Evolutionary conservation across 1,140 invertebrate species (phyloP).

Genomic region (Ceratosolen fusciceps): DNA sequence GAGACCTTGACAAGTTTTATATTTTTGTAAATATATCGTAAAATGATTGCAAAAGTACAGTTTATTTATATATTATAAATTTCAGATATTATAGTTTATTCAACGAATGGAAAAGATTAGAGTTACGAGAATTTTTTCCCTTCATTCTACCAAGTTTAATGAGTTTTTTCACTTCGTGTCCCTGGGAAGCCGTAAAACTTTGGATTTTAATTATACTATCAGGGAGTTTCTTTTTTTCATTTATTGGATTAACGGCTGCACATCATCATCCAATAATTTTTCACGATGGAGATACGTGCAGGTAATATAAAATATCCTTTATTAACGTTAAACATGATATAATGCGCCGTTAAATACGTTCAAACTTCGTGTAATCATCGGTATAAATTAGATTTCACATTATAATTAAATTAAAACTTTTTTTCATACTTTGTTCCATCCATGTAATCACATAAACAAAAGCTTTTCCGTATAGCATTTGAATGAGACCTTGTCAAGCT

Average conservation of each 20-base stretch:
- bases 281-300: conserved; percentile 82
- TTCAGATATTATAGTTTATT: conserved; percentile 59
- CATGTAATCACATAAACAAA: too few relatives aligned
- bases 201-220: conserved; percentile 76
- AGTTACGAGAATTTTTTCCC: conserved; percentile 67
- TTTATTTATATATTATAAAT: conserved; percentile 29
- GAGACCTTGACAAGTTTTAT: too few relatives aligned
- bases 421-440: too few relatives aligned
- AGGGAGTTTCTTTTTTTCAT: conserved; percentile 76
- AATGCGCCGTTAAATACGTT: too few relatives aligned
- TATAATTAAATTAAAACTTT: too few relatives aligned
- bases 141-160: conserved; percentile 73
- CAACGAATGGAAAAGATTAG: conserved; percentile 45
- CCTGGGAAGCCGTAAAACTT: conserved; percentile 64
- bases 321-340: too few relatives aligned
- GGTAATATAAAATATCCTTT: too few relatives aligned
- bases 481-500: too few relatives aligned
- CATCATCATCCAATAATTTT: conserved; percentile 89
- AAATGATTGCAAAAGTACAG: not conserved
- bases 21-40: conserved; percentile 1
- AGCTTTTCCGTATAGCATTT: too few relatives aligned
- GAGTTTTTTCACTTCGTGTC: conserved; percentile 61
- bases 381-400: too few relatives aligned
- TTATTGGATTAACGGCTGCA: conserved; percentile 81
- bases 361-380: too few relatives aligned